Evolutionary conservation across 2,888 invertebrate genomes (phyloP), one percentile per base, ranked within the genome.

Genomic region (Aquatica leii): DNA sequence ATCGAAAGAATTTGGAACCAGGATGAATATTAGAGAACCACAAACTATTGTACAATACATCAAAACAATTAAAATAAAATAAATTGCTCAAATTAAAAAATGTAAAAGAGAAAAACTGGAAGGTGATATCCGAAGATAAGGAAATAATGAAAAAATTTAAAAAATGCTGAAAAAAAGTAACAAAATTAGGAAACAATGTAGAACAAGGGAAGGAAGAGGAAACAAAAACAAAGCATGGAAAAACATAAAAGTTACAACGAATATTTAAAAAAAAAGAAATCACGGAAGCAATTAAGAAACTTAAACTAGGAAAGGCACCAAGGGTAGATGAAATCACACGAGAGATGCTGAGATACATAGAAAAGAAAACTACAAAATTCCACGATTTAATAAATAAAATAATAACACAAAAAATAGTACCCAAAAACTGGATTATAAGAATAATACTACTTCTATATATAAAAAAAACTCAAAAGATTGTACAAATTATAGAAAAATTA

Each of bases 401-500:
- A n/a, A n/a, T n/a, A n/a, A n/a, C n/a, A n/a, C n/a, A n/a, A n/a
- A n/a, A n/a, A n/a, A n/a, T n/a, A n/a, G n/a, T n/a, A n/a, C n/a
- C 11, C 6, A 56, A 24, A 9, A 11, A 56, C 4, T 56, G 11
- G 18, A 54, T 35, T 31, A 52, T 37, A 52, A 11, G 17, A 12
- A 31, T 31, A 31, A n/a, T n/a, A n/a, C n/a, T n/a, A n/a, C n/a
- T n/a, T n/a, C n/a, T n/a, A n/a, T n/a, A n/a, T n/a, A 52, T 17
- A 24, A 51, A 51, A 51, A 14, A 21, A 31, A 51, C 17, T 18
- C 21, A 41, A 46, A 56, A 46, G 31, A 21, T 4, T 56, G 46
- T 34, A 3, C 24, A 46, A 51, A 59, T 21, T 59, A 59, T 37
- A 50, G 51, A 24, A 41, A 46, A 40, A 59, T 59, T 21, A 41